These are phyloP conservation scores for Calyptomena viridis DNA, from an alignment of 2,113 vertebrate species.

Conservation along the genomic window DNA sequence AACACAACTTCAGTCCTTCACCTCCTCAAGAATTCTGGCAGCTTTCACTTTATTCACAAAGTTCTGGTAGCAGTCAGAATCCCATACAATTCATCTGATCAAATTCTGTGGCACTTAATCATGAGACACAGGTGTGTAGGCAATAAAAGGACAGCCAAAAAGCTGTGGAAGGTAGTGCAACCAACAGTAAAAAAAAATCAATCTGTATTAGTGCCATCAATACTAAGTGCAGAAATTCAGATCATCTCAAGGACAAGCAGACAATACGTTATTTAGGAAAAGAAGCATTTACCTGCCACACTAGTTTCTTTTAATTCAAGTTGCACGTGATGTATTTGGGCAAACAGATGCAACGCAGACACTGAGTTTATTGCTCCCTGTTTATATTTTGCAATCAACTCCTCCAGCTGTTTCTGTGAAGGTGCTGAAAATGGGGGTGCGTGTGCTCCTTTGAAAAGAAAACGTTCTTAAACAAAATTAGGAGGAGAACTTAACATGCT, in stretches of 20 bases:
- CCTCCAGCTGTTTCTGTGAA: constrained; percentile 48
- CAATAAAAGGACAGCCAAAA: background rate
- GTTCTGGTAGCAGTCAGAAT: background rate
- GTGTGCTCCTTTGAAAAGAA: constrained; percentile 15
- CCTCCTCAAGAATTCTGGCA: accelerated
- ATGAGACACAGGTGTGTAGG: background rate
- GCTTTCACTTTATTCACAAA: background rate
- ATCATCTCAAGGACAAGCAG: background rate
- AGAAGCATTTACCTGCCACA: constrained; percentile 74
- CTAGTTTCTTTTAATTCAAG: constrained; percentile 89
- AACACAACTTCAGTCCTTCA: background rate
- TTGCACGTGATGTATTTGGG: constrained; percentile 70
- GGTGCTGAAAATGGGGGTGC: background rate
- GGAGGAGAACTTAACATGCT: background rate
- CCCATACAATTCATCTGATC: background rate
- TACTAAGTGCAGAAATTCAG: background rate
- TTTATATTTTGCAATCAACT: constrained; percentile 78
- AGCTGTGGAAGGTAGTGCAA: accelerated
- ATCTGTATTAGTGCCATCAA: background rate
- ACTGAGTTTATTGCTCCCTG: constrained; percentile 77
- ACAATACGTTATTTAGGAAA: background rate
- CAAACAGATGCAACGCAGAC: constrained; percentile 84
- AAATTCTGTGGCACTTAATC: background rate
- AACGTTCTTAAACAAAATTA: constrained; percentile 41
- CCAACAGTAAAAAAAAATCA: background rate